Conservation (phyloP, 2,888 invertebrate species). For the Chrysotoxum bicinctum region DNA sequence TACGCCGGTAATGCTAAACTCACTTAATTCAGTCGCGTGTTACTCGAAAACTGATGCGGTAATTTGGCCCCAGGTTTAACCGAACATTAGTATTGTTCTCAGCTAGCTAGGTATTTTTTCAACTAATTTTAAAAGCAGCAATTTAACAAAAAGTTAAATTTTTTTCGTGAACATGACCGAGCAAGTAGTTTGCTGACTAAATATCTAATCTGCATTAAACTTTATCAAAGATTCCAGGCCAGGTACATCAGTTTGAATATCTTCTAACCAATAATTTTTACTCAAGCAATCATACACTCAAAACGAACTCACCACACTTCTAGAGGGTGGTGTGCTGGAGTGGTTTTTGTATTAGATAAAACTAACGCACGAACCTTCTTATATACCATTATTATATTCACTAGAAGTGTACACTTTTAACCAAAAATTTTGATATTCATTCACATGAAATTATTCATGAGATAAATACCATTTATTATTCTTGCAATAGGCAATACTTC, state of each 20-base stretch:
- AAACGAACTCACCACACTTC: constrained; percentile 32
- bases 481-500: constrained; percentile 23
- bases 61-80: no score
- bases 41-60: no score
- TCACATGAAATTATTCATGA: constrained; percentile 27
- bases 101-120: not conserved
- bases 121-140: not conserved
- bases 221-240: not conserved
- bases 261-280: constrained; percentile 31
- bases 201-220: not conserved
- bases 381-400: constrained; percentile 24
- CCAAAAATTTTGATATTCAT: constrained; percentile 63
- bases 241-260: not conserved
- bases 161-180: not conserved
- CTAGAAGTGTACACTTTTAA: constrained; percentile 57
- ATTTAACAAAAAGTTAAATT: not conserved
- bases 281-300: constrained; percentile 48
- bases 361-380: constrained; percentile 46
- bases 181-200: not conserved
- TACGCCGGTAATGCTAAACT: no score
- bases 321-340: not conserved
- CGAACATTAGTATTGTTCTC: not conserved
- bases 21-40: no score
- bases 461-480: constrained; percentile 21
- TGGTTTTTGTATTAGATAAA: constrained; percentile 48